These are phyloP conservation scores for Acrocera orbiculus DNA, from an alignment of 2,888 invertebrate species.

Conservation along the genomic window DNA sequence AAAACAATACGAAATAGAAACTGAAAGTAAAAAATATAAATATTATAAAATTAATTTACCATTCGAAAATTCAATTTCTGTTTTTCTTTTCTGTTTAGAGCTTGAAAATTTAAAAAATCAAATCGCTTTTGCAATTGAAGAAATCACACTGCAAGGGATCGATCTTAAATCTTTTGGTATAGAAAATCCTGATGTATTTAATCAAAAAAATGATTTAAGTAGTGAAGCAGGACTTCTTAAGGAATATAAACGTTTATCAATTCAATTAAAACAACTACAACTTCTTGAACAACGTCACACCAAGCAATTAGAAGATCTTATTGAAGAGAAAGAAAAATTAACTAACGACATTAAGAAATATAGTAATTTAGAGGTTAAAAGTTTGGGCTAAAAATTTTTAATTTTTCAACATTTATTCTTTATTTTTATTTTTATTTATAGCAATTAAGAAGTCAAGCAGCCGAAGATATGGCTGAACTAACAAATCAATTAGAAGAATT, in stretches of 20 bases:
- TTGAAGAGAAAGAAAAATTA: constrained; percentile 10
- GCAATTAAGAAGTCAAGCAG: constrained; percentile 12
- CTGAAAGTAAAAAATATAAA: constrained; percentile 32
- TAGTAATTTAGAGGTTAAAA: constrained; percentile 11
- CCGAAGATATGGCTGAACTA: constrained; percentile 13
- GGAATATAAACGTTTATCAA: constrained; percentile 14
- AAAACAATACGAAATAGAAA: constrained; percentile 42
- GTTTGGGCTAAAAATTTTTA: not conserved
- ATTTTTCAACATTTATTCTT: not conserved
- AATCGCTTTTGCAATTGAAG: constrained; percentile 16
- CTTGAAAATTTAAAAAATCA: constrained; percentile 14
- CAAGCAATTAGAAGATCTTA: constrained; percentile 11
- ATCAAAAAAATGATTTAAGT: constrained; percentile 12
- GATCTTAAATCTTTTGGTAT: constrained; percentile 11
- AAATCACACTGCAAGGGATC: constrained; percentile 15
- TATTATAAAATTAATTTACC: not conserved
- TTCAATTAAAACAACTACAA: constrained; percentile 16
- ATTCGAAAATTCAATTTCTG: not conserved
- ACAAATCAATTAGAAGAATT: constrained; percentile 13
- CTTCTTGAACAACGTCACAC: constrained; percentile 14
- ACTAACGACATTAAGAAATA: constrained; percentile 13
- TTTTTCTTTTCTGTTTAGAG: constrained; percentile 10
- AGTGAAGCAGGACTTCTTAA: constrained; percentile 14
- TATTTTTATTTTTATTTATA: not conserved
- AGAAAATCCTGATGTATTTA: constrained; percentile 7